Evolutionary conservation across 2,888 invertebrate species (phyloP).

Genomic region (Drosophila stalkeri): DNA sequence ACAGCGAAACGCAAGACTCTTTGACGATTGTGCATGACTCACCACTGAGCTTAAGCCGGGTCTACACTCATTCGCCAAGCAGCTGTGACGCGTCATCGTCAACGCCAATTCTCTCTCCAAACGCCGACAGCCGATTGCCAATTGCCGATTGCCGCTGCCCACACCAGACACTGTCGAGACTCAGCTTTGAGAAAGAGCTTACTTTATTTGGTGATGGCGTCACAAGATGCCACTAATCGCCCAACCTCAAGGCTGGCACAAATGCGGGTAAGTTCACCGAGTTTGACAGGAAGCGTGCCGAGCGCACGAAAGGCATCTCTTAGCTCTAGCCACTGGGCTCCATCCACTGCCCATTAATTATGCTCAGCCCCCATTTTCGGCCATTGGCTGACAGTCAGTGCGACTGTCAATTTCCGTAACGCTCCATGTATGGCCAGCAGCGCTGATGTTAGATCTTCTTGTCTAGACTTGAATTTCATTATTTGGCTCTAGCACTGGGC

Average conservation of each 20-base stretch:
- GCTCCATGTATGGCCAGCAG: slow-evolving; percentile 46
- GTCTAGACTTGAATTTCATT: slow-evolving; percentile 21
- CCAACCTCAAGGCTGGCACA: slow-evolving; percentile 85
- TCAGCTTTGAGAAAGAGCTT: slow-evolving; percentile 26
- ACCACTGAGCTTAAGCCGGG: slow-evolving; percentile 65
- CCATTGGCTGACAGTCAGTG: slow-evolving; percentile 25
- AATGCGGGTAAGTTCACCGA: slow-evolving; percentile 85
- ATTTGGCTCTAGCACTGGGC: slow-evolving; percentile 6
- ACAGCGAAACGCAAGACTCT: slow-evolving; percentile 30
- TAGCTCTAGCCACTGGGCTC: neutral
- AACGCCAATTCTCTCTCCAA: neutral
- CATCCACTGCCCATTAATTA: slow-evolving; percentile 43
- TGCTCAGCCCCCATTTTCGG: slow-evolving; percentile 17
- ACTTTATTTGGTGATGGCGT: slow-evolving; percentile 83
- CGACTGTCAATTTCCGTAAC: slow-evolving; percentile 60
- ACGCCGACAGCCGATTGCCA: slow-evolving; percentile 12
- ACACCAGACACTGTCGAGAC: slow-evolving; percentile 41
- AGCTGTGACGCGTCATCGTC: slow-evolving; percentile 62
- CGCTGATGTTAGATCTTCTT: slow-evolving; percentile 17
- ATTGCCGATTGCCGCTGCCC: slow-evolving; percentile 43
- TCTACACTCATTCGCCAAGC: slow-evolving; percentile 48
- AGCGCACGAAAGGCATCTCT: slow-evolving; percentile 15
- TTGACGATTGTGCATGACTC: slow-evolving; percentile 54
- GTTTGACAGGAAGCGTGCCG: slow-evolving; percentile 46
- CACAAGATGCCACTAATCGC: slow-evolving; percentile 81